Evolutionary conservation across 2,888 invertebrate species (phyloP).

Genomic region (Ichneumoninae sp.): DNA sequence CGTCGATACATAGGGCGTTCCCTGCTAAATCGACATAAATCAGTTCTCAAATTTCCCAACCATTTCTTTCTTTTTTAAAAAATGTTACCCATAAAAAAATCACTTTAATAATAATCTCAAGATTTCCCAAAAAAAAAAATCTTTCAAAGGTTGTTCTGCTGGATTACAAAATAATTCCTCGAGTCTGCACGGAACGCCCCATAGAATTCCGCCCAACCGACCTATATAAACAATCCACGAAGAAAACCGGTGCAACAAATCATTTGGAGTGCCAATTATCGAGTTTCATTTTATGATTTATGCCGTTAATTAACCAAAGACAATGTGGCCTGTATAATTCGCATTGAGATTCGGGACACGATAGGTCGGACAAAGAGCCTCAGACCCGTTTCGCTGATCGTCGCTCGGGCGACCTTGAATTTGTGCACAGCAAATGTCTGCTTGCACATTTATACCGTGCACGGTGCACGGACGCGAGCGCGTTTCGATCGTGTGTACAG

Average conservation of each 20-base stretch:
- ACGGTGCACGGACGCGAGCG: neutral
- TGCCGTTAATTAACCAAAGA: constrained; percentile 41
- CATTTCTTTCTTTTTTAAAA: no score
- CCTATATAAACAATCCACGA: neutral
- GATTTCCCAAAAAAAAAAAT: neutral
- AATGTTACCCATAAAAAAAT: no score
- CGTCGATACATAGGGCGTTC: neutral
- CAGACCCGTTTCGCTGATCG: constrained; percentile 31
- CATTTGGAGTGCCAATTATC: constrained; percentile 24
- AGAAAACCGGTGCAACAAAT: constrained; percentile 17
- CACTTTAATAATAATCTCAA: neutral
- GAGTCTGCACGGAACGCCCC: neutral
- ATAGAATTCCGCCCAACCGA: neutral
- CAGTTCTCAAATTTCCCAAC: neutral
- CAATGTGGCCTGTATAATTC: constrained; percentile 8
- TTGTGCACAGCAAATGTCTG: neutral
- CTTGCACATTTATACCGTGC: neutral
- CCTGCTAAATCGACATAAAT: neutral
- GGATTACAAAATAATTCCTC: neutral
- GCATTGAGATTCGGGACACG: constrained; percentile 40
- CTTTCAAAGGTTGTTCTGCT: no score
- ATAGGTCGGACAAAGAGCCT: constrained; percentile 35
- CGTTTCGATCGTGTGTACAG: neutral
- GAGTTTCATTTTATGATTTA: constrained; percentile 28
- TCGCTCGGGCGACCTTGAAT: constrained; percentile 49